Conservation (phyloP, 2,113 vertebrate genomes). For the Mormoops blainvillei region DNA sequence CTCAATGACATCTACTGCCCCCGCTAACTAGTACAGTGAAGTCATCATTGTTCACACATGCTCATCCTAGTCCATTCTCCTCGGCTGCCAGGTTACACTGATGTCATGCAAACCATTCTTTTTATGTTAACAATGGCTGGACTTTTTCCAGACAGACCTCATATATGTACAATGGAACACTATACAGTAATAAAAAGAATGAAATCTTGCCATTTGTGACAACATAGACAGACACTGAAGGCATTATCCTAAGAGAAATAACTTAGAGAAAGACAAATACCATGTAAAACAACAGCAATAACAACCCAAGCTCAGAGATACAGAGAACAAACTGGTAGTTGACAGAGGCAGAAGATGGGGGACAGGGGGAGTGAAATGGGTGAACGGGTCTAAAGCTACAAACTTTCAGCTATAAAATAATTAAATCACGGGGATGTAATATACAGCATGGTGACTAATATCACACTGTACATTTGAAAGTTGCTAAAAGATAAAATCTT, state of each 20-base stretch:
- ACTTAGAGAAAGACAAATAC: neutral
- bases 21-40: no score
- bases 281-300: neutral
- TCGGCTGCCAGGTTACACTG: no score
- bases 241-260: neutral
- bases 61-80: no score
- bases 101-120: no score
- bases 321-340: neutral
- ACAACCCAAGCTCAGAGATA: neutral
- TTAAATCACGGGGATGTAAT: neutral
- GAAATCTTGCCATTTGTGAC: neutral
- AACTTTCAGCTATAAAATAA: neutral
- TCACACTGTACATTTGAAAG: neutral
- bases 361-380: neutral
- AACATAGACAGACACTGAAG: neutral
- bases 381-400: neutral
- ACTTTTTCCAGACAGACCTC: no score
- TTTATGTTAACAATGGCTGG: no score
- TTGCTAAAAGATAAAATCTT: neutral
- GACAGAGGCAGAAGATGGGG: neutral
- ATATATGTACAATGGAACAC: neutral
- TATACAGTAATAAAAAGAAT: neutral
- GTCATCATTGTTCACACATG: no score
- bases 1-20: no score
- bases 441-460: neutral